These are phyloP conservation scores for Cecropterus lyciades DNA, from an alignment of 1,140 invertebrate genomes.

Conservation along the genomic window DNA sequence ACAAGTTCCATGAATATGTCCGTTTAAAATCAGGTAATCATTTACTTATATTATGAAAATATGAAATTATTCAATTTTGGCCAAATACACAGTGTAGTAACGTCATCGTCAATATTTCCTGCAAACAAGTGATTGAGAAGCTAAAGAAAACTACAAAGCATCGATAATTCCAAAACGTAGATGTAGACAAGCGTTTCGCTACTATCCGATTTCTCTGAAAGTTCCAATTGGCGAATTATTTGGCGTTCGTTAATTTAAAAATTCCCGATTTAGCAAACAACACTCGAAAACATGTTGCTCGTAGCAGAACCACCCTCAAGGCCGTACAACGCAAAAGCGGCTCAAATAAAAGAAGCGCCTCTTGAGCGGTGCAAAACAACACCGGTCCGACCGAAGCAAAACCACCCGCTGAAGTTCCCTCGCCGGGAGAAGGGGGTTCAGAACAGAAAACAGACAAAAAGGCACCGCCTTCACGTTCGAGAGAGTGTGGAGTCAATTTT, in stretches of 20 bases:
- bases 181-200: conserved; percentile 26
- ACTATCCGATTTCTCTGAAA: conserved; percentile 53
- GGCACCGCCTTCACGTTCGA: conserved; percentile 78
- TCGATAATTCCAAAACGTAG: conserved; percentile 19
- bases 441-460: conserved; percentile 73
- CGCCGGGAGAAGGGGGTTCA: conserved; percentile 62
- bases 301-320: conserved; percentile 72
- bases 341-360: conserved; percentile 81
- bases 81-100: background rate
- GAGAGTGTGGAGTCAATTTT: conserved; percentile 83
- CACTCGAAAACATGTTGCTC: conserved; percentile 80
- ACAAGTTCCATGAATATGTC: too few relatives aligned
- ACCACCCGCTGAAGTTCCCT: conserved; percentile 80
- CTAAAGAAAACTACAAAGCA: conserved; percentile 17
- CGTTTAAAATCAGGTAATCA: too few relatives aligned
- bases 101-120: background rate
- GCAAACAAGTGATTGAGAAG: background rate
- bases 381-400: conserved; percentile 76
- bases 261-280: conserved; percentile 78
- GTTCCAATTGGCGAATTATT: conserved; percentile 73
- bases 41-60: too few relatives aligned
- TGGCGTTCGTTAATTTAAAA: conserved; percentile 80
- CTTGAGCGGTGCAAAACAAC: conserved; percentile 83
- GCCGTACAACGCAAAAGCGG: conserved; percentile 76
- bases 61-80: background rate